Evolutionary conservation across 2,113 vertebrate species (phyloP).

Genomic region (Erythrolamprus reginae): DNA sequence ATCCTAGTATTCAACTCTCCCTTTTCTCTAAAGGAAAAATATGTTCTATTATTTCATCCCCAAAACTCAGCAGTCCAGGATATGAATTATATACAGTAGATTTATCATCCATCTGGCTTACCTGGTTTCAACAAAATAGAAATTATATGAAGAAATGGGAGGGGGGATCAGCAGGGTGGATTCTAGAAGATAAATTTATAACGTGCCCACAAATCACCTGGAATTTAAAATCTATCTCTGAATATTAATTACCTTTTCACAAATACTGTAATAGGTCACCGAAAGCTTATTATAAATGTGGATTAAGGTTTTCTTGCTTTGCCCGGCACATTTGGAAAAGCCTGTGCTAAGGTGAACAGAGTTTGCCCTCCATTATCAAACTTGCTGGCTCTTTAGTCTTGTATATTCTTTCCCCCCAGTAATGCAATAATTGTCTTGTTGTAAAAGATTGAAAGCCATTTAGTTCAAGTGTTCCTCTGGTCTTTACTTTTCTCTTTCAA

Average conservation of each 20-base stretch:
- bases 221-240: background rate
- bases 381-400: background rate
- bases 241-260: conserved; percentile 11
- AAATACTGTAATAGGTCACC: background rate
- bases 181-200: conserved; percentile 4
- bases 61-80: conserved; percentile 11
- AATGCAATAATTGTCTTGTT: background rate
- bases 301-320: background rate
- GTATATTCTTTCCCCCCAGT: background rate
- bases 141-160: conserved; percentile 1
- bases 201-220: background rate
- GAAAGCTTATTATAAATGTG: conserved; percentile 7
- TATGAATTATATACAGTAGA: conserved; percentile 15
- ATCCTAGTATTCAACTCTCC: background rate
- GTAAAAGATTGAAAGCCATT: background rate
- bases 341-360: background rate
- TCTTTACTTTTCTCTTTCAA: background rate
- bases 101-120: conserved; percentile 8
- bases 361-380: background rate
- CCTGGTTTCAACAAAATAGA: conserved; percentile 5
- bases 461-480: background rate
- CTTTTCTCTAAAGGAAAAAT: background rate
- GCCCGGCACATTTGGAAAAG: background rate
- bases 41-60: background rate
- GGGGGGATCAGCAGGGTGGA: rapidly evolving